phyloP scores from a whole-genome alignment of 2,888 invertebrate genomes.

The Rhimphoctona megacephalus region DNA sequence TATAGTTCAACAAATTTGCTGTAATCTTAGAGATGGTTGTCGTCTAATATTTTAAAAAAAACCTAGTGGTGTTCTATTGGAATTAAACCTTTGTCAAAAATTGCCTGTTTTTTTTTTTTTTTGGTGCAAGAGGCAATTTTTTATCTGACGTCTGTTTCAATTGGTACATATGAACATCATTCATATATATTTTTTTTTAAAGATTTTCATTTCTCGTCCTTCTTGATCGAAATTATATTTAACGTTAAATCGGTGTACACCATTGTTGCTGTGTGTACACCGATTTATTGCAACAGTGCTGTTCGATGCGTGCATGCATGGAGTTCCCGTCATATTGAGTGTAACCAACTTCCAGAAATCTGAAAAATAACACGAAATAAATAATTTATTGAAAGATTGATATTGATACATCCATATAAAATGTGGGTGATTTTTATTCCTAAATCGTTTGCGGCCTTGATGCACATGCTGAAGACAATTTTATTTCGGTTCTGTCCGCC shows the following conservation, averaged over 20 bases:
- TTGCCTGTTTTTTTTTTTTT: constrained; percentile 18
- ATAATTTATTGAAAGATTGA: constrained; percentile 8
- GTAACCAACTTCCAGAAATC: constrained; percentile 39
- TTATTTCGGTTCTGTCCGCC: constrained; percentile 55
- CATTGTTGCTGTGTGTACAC: constrained; percentile 31
- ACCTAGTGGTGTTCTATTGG: background rate
- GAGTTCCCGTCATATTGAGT: constrained; percentile 41
- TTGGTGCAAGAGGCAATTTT: constrained; percentile 21
- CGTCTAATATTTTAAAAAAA: background rate
- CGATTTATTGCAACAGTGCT: constrained; percentile 37
- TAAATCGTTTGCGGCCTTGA: constrained; percentile 45
- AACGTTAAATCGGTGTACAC: background rate
- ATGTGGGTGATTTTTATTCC: constrained; percentile 53
- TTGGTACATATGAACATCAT: constrained; percentile 1
- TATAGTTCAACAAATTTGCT: too few species aligned
- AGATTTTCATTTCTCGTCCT: constrained; percentile 6
- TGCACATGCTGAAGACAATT: constrained; percentile 59
- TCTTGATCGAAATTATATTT: constrained; percentile 31
- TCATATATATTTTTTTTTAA: constrained; percentile 17
- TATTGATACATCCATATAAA: background rate
- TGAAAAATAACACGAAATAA: background rate
- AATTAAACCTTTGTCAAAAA: constrained; percentile 17
- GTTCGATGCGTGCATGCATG: constrained; percentile 34
- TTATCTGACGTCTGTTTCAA: background rate
- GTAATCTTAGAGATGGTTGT: too few species aligned